These are phyloP conservation scores for Epizoanthus fatuus DNA, from an alignment of 92 coral and sea anemone genomes.

Conservation along the genomic window DNA sequence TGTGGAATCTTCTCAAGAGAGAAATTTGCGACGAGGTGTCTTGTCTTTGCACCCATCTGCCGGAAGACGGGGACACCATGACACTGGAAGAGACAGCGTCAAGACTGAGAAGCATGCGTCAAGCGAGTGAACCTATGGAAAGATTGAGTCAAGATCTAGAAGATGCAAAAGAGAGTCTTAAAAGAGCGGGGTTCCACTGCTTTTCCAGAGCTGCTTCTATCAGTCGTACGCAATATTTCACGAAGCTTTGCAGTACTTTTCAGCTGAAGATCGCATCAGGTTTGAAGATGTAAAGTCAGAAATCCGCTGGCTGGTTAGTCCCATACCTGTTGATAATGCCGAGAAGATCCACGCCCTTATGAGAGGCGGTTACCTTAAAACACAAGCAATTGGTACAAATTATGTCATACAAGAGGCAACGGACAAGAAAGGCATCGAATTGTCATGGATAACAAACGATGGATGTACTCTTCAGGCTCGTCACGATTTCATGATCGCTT, in stretches of 20 bases:
- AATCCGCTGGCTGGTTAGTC: slow-evolving; percentile 40
- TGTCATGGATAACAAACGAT: slow-evolving; percentile 31
- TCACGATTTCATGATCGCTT: slow-evolving; percentile 52
- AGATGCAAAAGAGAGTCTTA: slow-evolving; percentile 49
- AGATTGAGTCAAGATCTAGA: slow-evolving; percentile 41
- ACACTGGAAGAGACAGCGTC: slow-evolving; percentile 40
- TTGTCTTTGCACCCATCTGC: slow-evolving; percentile 25
- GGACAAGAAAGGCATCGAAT: slow-evolving; percentile 16
- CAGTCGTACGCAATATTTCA: slow-evolving; percentile 48
- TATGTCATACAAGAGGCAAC: slow-evolving; percentile 30
- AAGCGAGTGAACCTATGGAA: slow-evolving; percentile 23
- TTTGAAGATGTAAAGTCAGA: slow-evolving; percentile 47
- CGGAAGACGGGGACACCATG: slow-evolving; percentile 44
- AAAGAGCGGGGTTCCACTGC: slow-evolving; percentile 25
- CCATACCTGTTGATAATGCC: slow-evolving; percentile 62
- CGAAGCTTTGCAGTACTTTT: slow-evolving; percentile 48
- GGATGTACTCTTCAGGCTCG: slow-evolving; percentile 11
- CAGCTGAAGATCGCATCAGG: slow-evolving; percentile 66
- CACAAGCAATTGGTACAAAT: slow-evolving; percentile 32
- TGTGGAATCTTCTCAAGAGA: slow-evolving; percentile 60
- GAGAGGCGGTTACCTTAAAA: slow-evolving; percentile 33
- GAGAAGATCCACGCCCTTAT: slow-evolving; percentile 54
- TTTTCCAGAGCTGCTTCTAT: slow-evolving; percentile 50
- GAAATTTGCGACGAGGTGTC: slow-evolving; percentile 63
- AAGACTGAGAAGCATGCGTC: slow-evolving; percentile 20